Percentiles rank a stretch among this genome's conserved stretches.
phyloP scores from a whole-genome alignment of 1,140 invertebrate species.

The Monomorium pharaonis region DNA sequence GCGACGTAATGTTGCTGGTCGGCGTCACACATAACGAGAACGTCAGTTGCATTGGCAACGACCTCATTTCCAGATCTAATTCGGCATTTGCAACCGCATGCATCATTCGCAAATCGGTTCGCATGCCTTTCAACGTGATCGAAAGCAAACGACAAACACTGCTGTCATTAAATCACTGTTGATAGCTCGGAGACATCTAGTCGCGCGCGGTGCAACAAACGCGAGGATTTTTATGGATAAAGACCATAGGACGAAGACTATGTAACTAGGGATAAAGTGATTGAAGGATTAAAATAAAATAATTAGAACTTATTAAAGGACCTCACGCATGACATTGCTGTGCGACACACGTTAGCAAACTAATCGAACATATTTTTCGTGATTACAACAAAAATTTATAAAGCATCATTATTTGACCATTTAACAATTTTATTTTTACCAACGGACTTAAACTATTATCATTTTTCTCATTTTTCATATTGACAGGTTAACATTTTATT shows the following conservation, averaged over 20 bases:
- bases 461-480: too few relatives aligned
- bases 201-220: neutral
- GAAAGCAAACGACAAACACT: constrained; percentile 56
- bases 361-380: too few relatives aligned
- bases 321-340: too few relatives aligned
- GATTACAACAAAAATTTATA: too few relatives aligned
- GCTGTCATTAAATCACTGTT: constrained; percentile 50
- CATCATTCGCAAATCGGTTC: constrained; percentile 54
- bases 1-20: constrained; percentile 44
- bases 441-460: too few relatives aligned
- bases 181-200: constrained; percentile 18
- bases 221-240: neutral
- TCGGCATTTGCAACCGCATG: constrained; percentile 54
- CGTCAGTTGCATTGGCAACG: constrained; percentile 55
- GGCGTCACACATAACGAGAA: constrained; percentile 53
- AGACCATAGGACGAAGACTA: neutral
- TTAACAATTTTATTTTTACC: too few relatives aligned
- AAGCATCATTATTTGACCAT: too few relatives aligned
- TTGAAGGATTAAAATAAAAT: neutral
- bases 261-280: neutral
- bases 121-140: constrained; percentile 49
- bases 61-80: constrained; percentile 60
- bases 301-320: neutral
- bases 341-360: too few relatives aligned
- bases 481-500: too few relatives aligned